These are phyloP conservation scores for Melikaiella ostensackeni DNA, from an alignment of 2,888 invertebrate species.

Conservation along the genomic window DNA sequence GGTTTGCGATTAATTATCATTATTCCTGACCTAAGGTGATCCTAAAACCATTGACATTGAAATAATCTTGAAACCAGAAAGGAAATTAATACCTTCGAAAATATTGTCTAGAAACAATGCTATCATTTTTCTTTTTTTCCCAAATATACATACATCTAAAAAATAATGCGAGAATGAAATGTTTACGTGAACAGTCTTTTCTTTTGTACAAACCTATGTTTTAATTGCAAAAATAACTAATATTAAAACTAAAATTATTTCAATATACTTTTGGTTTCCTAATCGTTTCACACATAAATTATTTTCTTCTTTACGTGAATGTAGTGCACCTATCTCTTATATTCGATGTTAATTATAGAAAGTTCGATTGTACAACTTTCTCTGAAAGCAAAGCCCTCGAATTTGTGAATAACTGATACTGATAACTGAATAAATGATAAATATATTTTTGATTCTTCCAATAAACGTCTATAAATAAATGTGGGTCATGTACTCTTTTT, in stretches of 20 bases:
- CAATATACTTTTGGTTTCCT: too few species aligned
- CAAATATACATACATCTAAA: too few species aligned
- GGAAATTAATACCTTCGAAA: neutral
- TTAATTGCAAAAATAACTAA: too few species aligned
- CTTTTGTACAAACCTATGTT: too few species aligned
- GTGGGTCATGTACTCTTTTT: neutral
- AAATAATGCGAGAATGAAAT: too few species aligned
- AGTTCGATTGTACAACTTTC: too few species aligned
- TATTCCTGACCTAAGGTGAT: neutral
- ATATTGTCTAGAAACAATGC: neutral
- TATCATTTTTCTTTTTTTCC: too few species aligned
- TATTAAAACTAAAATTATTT: too few species aligned
- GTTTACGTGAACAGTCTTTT: too few species aligned
- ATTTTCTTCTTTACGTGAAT: neutral
- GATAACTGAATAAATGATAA: too few species aligned
- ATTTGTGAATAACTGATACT: neutral
- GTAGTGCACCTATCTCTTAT: neutral
- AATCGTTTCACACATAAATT: too few species aligned
- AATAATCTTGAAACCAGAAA: neutral
- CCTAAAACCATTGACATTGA: neutral
- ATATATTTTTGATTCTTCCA: neutral
- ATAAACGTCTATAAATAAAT: neutral
- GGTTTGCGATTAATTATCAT: neutral
- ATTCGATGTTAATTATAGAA: constrained; percentile 17
- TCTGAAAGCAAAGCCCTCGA: neutral